Percentiles rank a stretch among this genome's conserved stretches.
Conservation (phyloP, 1,140 invertebrate species). For the Fopius arisanus region DNA sequence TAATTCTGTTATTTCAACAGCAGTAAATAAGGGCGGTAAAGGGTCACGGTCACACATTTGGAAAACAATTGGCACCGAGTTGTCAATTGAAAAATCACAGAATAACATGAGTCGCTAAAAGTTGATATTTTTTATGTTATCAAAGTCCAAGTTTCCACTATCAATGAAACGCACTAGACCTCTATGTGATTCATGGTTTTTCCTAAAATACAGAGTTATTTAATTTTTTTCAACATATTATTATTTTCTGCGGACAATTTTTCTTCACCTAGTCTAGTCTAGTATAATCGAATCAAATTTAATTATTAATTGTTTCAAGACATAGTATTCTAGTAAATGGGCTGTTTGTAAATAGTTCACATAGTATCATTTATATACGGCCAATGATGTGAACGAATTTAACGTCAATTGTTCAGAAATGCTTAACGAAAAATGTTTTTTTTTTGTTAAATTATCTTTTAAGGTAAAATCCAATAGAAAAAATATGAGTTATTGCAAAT, state of each 20-base stretch:
- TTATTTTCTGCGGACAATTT: no score
- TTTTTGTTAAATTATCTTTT: not conserved
- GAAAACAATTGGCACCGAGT: not conserved
- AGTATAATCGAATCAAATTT: no score
- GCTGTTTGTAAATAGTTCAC: no score
- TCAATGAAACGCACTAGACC: not conserved
- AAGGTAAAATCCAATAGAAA: not conserved
- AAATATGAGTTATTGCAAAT: not conserved
- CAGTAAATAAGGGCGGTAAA: not conserved
- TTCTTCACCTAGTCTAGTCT: no score
- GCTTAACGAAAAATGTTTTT: no score
- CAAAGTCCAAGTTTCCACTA: slow-evolving; percentile 18
- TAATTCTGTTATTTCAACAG: not conserved
- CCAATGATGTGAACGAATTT: no score
- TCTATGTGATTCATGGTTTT: not conserved
- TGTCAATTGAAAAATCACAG: not conserved
- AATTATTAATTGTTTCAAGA: no score
- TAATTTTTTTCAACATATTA: not conserved
- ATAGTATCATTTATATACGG: no score
- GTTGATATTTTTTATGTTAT: slow-evolving; percentile 3
- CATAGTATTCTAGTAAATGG: no score
- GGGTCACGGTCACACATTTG: not conserved
- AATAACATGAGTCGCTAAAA: not conserved
- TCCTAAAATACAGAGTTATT: not conserved
- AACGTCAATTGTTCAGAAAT: no score